A percentile compares a stretch with the other conserved stretches of the same genome.
phyloP scores from a whole-genome alignment of 2,888 invertebrate species.

The Eudemis profundana region DNA sequence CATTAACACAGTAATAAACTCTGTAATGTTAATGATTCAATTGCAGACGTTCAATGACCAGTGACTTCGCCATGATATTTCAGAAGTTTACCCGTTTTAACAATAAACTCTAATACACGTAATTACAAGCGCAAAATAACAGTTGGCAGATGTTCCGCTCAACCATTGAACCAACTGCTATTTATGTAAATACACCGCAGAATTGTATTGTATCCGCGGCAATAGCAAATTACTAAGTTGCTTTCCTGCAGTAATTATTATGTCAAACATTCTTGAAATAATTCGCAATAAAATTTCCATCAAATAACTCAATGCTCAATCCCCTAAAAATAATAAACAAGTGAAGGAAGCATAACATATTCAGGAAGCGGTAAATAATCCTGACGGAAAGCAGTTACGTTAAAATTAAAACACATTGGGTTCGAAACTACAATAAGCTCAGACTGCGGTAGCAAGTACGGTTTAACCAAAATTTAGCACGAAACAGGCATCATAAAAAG shows the following conservation, averaged over 20 bases:
- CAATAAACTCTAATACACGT: slow-evolving; percentile 39
- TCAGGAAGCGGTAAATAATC: slow-evolving; percentile 39
- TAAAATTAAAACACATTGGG: slow-evolving; percentile 36
- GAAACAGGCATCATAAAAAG: slow-evolving; percentile 61
- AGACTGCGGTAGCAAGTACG: slow-evolving; percentile 51
- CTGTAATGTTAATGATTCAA: slow-evolving; percentile 43
- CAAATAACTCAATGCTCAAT: slow-evolving; percentile 19
- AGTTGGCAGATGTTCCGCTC: slow-evolving; percentile 60
- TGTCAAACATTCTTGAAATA: slow-evolving; percentile 16
- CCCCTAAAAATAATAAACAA: slow-evolving; percentile 31
- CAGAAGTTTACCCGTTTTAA: slow-evolving; percentile 24
- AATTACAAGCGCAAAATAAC: slow-evolving; percentile 51
- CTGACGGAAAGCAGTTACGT: slow-evolving; percentile 30
- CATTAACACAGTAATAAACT: slow-evolving; percentile 40
- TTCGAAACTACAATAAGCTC: slow-evolving; percentile 36
- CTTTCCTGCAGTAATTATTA: slow-evolving; percentile 22
- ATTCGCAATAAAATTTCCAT: slow-evolving; percentile 20
- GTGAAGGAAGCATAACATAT: slow-evolving; percentile 25
- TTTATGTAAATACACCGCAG: slow-evolving; percentile 47
- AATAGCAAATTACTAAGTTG: slow-evolving; percentile 34
- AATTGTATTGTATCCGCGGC: slow-evolving; percentile 51
- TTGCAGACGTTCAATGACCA: slow-evolving; percentile 24
- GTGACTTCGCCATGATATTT: slow-evolving; percentile 13
- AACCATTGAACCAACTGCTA: slow-evolving; percentile 56
- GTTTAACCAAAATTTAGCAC: slow-evolving; percentile 61